Conservation (phyloP, 2,113 vertebrate species). For the Oriolus oriolus region DNA sequence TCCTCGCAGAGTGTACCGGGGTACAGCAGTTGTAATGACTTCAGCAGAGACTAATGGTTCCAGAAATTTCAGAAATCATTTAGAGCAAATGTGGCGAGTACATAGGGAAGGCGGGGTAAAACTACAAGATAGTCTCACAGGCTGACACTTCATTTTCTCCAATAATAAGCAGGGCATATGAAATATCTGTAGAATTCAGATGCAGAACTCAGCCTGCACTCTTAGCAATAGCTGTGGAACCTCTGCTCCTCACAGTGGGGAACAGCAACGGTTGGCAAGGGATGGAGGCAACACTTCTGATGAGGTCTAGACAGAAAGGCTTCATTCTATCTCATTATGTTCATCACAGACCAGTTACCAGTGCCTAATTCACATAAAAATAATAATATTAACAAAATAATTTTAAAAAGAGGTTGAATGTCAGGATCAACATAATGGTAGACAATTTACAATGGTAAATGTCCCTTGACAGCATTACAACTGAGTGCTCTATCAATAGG, state of each 20-base stretch:
- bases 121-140: background rate
- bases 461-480: background rate
- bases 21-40: background rate
- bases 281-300: background rate
- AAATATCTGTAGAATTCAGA: background rate
- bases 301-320: background rate
- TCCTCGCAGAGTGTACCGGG: background rate
- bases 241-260: background rate
- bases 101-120: background rate
- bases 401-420: background rate
- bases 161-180: background rate
- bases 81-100: background rate
- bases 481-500: background rate
- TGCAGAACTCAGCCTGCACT: background rate
- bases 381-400: background rate
- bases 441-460: background rate
- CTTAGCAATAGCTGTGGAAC: background rate
- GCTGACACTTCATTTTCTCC: background rate
- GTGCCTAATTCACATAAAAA: background rate
- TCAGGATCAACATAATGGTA: background rate
- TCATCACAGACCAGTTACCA: background rate
- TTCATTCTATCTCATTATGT: background rate
- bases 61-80: background rate
- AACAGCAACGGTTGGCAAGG: fast-evolving
- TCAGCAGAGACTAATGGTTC: background rate